Base-by-base conservation (phyloP, 2,113 vertebrate species). In the Hyaena hyaena region DNA sequence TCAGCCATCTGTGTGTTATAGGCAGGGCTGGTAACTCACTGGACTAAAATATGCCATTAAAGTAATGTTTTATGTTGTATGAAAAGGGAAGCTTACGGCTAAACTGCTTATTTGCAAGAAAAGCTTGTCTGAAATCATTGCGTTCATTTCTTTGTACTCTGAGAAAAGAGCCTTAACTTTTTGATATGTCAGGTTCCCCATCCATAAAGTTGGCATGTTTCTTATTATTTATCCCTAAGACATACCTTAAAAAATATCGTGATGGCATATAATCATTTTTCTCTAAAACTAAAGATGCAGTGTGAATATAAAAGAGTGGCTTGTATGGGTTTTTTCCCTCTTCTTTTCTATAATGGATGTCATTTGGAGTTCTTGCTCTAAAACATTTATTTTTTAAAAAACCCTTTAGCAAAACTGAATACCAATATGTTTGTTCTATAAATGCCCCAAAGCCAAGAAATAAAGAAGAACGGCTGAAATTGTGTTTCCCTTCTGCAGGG, bases 191-290 rank as follows among this genome's bases (percentile, higher is more conserved):
- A 82, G 45, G 23, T 90, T 87, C 12, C 50, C 85, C 88, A 98
- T 98, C 95, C 71, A 97, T 98, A 95, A 96, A 88, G 84, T 65
- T 96, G 97, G 76, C 95, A 91, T 96, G 11, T 88, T 94, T 90
- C 81, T 96, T 96, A 93, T 92, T 97, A 96, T 90, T 96, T 98
- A 95, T 95, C 97, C 97, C n/a, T 96, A 96, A 98, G 85, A 94
- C 85, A 79, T 96, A 95, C 83, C 88, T 98, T 90, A 69, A 95
- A 97, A 98, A 97, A 92, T 94, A 96, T 61, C 88, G 69, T 86
- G 87, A 88, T 95, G 96, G 79, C 97, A 96, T 96, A 84, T 85
- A 96, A 96, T 98, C 97, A 50, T 91, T 97, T 98, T 90, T 65
- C 55, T 23, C 86, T 96, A 85, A 96, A 96, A 93, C 94, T 96